Conservation (phyloP, 2,797 vertebrate genomes). For the Rhinella marina region DNA sequence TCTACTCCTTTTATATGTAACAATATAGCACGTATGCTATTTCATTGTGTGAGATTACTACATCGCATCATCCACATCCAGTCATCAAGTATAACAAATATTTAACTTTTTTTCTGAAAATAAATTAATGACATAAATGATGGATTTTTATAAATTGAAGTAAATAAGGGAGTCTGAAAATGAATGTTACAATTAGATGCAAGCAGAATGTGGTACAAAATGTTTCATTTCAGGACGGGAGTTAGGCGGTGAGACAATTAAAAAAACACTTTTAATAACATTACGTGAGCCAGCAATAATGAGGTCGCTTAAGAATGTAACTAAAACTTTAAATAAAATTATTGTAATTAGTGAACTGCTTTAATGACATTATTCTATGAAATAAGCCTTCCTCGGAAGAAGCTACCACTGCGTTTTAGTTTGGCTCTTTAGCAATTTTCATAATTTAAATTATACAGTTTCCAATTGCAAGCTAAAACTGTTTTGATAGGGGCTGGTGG, state of each 20-base stretch:
- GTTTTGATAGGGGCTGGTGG: background rate
- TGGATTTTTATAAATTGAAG: background rate
- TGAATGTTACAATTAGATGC: slow-evolving; percentile 44
- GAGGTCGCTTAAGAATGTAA: slow-evolving; percentile 37
- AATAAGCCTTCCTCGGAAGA: slow-evolving; percentile 8
- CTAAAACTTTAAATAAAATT: slow-evolving; percentile 45
- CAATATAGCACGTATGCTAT: background rate
- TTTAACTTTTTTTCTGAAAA: background rate
- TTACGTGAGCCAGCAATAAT: slow-evolving; percentile 50
- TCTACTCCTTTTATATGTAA: background rate
- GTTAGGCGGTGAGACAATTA: slow-evolving; percentile 12
- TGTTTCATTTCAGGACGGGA: slow-evolving; percentile 5
- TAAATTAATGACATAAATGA: slow-evolving; percentile 10
- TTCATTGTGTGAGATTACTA: background rate
- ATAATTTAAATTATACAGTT: background rate
- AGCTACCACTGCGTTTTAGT: background rate
- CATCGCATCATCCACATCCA: background rate
- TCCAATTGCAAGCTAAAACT: background rate
- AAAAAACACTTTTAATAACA: slow-evolving; percentile 27
- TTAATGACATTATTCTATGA: slow-evolving; percentile 19
- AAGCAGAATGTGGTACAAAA: slow-evolving; percentile 53
- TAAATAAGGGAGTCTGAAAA: slow-evolving; percentile 57
- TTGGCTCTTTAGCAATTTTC: background rate
- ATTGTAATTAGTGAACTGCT: slow-evolving; percentile 31
- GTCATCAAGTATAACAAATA: background rate